phyloP scores from a whole-genome alignment of 2,113 vertebrate genomes.

The Anarrhichthys ocellatus region DNA sequence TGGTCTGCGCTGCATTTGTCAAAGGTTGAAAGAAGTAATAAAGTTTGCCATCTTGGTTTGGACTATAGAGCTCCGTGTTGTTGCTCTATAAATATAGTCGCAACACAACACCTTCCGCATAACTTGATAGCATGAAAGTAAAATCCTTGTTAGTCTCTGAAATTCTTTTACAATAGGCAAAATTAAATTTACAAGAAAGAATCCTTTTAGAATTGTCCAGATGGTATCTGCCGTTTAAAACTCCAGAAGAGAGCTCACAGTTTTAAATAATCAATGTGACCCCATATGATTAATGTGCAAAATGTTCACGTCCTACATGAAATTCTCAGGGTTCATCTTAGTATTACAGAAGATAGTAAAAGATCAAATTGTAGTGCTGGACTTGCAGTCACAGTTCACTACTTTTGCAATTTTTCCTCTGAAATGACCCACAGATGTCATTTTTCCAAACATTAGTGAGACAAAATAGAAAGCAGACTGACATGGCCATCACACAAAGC shows the following conservation, averaged over 20 bases:
- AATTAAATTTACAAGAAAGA: background rate
- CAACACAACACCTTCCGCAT: too few species aligned
- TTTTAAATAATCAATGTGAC: conserved; percentile 35
- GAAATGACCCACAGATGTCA: conserved; percentile 63
- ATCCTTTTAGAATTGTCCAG: background rate
- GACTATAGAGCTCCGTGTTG: too few species aligned
- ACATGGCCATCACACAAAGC: conserved; percentile 62
- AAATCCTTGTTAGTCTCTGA: background rate
- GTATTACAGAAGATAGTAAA: background rate
- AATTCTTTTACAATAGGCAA: background rate
- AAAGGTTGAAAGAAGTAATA: background rate
- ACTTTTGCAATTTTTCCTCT: conserved; percentile 57
- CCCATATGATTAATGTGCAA: conserved; percentile 32
- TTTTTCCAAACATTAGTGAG: conserved; percentile 63
- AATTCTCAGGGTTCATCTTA: background rate
- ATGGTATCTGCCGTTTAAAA: conserved; percentile 20
- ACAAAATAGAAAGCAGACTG: conserved; percentile 66
- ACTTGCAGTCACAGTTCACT: conserved; percentile 52
- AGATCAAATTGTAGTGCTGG: conserved; percentile 19
- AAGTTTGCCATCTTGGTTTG: background rate
- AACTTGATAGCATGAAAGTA: background rate
- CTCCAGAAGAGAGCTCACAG: conserved; percentile 24
- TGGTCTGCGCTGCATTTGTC: background rate
- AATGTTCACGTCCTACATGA: conserved; percentile 11
- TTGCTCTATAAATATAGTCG: too few species aligned